phyloP scores from a whole-genome alignment of 2,113 vertebrate species.

The Coracopsis vasa region DNA sequence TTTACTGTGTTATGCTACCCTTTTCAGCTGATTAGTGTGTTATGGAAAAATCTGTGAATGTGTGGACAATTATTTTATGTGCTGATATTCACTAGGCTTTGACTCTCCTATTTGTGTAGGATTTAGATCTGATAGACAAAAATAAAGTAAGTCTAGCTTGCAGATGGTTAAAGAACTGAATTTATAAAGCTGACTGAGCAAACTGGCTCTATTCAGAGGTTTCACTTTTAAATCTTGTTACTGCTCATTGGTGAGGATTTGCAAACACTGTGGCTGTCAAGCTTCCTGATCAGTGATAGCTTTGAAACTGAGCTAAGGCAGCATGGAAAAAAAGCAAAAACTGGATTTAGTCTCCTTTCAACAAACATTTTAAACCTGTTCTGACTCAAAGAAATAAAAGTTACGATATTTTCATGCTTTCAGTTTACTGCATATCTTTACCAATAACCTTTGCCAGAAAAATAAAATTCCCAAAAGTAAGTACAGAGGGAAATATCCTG shows the following conservation, averaged over 20 bases:
- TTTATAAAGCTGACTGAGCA: slow-evolving; percentile 38
- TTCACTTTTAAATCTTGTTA: slow-evolving; percentile 65
- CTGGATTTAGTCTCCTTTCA: slow-evolving; percentile 49
- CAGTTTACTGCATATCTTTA: not conserved
- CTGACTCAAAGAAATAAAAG: slow-evolving; percentile 25
- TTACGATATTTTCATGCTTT: slow-evolving; percentile 27
- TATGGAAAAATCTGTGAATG: not conserved
- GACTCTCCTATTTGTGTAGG: not conserved
- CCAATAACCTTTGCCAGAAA: not conserved
- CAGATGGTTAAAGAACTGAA: slow-evolving; percentile 44
- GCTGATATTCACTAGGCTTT: not conserved
- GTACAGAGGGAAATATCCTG: not conserved
- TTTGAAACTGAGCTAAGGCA: slow-evolving; percentile 61
- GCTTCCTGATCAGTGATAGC: slow-evolving; percentile 58
- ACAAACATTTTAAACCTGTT: slow-evolving; percentile 53
- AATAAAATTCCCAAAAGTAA: not conserved
- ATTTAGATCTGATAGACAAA: not conserved
- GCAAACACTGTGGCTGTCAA: slow-evolving; percentile 60
- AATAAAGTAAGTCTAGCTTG: slow-evolving; percentile 12
- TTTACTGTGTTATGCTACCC: not conserved
- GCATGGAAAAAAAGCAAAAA: slow-evolving; percentile 51
- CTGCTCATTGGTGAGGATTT: slow-evolving; percentile 66
- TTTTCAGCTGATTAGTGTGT: not conserved
- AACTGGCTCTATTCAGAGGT: slow-evolving; percentile 25
- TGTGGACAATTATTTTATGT: not conserved